phyloP scores from a whole-genome alignment of 2,797 vertebrate genomes.

The Echiichthys vipera region DNA sequence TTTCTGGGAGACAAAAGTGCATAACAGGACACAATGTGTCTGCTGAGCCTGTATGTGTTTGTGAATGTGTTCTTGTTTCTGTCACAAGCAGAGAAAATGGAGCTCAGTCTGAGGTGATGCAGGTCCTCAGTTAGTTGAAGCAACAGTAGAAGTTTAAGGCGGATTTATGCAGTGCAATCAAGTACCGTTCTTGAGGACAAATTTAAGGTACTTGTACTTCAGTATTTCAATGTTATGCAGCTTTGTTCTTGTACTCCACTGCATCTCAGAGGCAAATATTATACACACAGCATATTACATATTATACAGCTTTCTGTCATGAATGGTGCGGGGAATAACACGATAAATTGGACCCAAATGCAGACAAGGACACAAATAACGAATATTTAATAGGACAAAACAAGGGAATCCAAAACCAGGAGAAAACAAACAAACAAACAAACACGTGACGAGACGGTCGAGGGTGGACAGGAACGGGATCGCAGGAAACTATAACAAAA shows the following conservation, averaged over 20 bases:
- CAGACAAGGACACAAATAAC: no score
- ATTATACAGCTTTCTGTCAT: no score
- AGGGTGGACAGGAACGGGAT: no score
- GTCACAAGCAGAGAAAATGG: background rate
- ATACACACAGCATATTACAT: no score
- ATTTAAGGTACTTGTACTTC: background rate
- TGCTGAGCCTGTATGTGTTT: slow-evolving; percentile 19
- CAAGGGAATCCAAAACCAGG: no score
- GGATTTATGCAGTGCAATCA: slow-evolving; percentile 6
- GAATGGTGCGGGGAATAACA: no score
- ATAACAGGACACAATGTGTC: slow-evolving; percentile 9
- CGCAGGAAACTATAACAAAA: no score
- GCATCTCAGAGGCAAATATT: background rate
- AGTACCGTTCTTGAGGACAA: background rate
- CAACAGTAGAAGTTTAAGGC: background rate
- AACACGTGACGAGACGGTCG: no score
- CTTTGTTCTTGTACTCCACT: background rate
- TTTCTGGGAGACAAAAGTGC: slow-evolving; percentile 14
- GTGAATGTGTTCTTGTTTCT: slow-evolving; percentile 31
- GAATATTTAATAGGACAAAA: no score
- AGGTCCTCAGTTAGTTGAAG: background rate
- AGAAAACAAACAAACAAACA: no score
- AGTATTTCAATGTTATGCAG: background rate
- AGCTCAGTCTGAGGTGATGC: background rate
- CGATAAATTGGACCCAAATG: no score